These are phyloP conservation scores for Diachasmimorpha longicaudata DNA, from an alignment of 1,140 invertebrate species.

Conservation along the genomic window DNA sequence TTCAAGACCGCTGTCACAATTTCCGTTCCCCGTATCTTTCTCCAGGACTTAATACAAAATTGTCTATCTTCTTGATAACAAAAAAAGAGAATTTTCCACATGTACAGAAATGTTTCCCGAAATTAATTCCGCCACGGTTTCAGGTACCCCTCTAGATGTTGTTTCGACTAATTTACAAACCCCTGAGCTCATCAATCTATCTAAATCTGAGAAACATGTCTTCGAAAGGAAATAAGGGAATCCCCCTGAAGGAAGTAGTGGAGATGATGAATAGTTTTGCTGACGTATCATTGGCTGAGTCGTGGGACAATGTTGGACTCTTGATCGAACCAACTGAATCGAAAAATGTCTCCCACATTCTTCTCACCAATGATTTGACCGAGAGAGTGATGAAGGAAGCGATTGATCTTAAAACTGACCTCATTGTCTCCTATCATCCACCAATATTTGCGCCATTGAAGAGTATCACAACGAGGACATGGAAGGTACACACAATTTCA, in stretches of 20 bases:
- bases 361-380: constrained; percentile 96
- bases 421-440: constrained; percentile 96
- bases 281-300: constrained; percentile 74
- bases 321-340: constrained; percentile 79
- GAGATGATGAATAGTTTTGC: constrained; percentile 74
- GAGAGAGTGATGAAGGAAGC: constrained; percentile 89
- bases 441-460: constrained; percentile 90
- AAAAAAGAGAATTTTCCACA: too few relatives aligned
- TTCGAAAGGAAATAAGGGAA: constrained; percentile 44
- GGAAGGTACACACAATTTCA: constrained; percentile 74
- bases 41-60: too few relatives aligned
- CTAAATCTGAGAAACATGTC: constrained; percentile 6
- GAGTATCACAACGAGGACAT: constrained; percentile 69
- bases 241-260: constrained; percentile 68
- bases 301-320: constrained; percentile 96
- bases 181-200: background rate
- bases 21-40: too few relatives aligned
- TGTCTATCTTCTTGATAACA: too few relatives aligned
- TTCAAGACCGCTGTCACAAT: too few relatives aligned
- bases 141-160: constrained; percentile 8
- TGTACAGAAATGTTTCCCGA: too few relatives aligned
- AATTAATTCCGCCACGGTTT: too few relatives aligned
- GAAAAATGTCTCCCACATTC: constrained; percentile 69
- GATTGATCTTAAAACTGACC: constrained; percentile 68
- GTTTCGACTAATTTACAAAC: background rate